These are phyloP conservation scores for Pomacea canaliculata DNA, from an alignment of 2,888 invertebrate species.

Conservation along the genomic window DNA sequence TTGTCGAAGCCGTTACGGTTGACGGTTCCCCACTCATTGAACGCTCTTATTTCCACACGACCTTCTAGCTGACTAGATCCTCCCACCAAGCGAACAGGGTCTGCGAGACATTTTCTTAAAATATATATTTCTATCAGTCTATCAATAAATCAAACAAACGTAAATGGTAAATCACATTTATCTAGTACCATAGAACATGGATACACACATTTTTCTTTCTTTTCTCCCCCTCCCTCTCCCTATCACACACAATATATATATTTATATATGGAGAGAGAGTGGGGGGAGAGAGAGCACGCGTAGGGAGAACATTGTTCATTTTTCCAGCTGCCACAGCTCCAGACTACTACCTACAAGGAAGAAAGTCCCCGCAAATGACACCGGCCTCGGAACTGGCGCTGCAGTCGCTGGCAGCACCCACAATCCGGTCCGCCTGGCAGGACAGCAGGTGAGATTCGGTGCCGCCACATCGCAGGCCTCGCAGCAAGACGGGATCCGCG, in stretches of 20 bases:
- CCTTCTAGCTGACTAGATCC: neutral
- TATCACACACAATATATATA: too few species aligned
- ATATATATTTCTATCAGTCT: too few species aligned
- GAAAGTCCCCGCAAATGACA: neutral
- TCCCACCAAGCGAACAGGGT: neutral
- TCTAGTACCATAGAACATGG: too few species aligned
- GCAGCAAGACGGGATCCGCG: neutral
- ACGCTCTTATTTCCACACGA: neutral
- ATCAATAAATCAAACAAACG: too few species aligned
- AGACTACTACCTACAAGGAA: neutral
- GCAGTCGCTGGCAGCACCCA: neutral
- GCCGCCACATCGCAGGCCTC: neutral
- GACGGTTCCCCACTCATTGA: neutral
- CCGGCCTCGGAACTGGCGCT: neutral
- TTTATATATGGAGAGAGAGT: too few species aligned
- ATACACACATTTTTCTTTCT: too few species aligned
- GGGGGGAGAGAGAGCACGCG: too few species aligned
- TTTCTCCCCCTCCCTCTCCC: too few species aligned
- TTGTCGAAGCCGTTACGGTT: slow-evolving; percentile 1
- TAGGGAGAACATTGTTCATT: too few species aligned
- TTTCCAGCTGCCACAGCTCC: too few species aligned
- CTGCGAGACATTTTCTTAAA: neutral
- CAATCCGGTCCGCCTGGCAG: neutral
- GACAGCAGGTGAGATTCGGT: neutral
- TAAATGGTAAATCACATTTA: too few species aligned